Conservation (phyloP, 2,113 vertebrate genomes). For the Martes martes region DNA sequence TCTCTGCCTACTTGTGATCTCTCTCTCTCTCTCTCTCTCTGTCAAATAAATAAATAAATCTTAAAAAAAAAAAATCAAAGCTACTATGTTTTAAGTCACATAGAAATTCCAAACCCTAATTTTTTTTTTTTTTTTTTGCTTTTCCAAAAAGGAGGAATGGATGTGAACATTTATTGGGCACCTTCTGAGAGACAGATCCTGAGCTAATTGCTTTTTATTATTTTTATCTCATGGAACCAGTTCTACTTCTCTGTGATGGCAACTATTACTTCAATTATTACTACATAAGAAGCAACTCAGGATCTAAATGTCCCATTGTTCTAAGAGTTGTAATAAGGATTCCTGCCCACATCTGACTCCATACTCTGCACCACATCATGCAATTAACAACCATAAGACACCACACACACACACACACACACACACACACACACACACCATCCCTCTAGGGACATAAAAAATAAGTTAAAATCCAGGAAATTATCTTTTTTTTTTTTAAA, state of each 20-base stretch:
- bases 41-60: no score
- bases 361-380: background rate
- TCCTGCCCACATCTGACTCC: background rate
- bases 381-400: conserved; percentile 37
- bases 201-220: conserved; percentile 27
- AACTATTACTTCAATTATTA: background rate
- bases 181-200: background rate
- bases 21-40: no score
- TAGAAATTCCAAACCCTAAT: conserved; percentile 5
- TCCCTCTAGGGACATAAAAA: conserved; percentile 19
- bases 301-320: conserved; percentile 16
- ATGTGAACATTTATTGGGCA: conserved; percentile 19
- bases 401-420: background rate
- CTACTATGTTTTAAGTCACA: conserved; percentile 40
- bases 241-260: background rate
- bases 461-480: conserved; percentile 21
- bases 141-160: background rate
- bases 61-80: background rate
- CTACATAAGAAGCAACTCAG: background rate
- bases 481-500: background rate
- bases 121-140: background rate
- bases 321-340: background rate
- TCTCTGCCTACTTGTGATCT: no score
- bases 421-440: background rate
- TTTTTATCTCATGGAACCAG: background rate